These are phyloP conservation scores for Protosalanx chinensis DNA, from an alignment of 2,797 vertebrate species.

Conservation along the genomic window DNA sequence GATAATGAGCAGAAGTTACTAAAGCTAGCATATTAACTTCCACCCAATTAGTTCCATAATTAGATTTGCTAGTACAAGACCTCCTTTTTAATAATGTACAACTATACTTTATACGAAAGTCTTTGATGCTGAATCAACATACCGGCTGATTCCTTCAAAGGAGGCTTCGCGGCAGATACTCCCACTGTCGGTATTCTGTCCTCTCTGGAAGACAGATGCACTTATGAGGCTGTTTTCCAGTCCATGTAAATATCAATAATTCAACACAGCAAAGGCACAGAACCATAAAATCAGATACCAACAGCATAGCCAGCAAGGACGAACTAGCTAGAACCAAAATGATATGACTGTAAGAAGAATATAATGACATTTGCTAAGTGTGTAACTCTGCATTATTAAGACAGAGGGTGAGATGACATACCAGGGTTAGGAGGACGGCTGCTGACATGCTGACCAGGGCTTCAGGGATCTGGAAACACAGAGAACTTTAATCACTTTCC, in stretches of 20 bases:
- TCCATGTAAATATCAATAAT: conserved; percentile 12
- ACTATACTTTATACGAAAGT: not conserved
- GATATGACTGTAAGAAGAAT: too few relatives aligned
- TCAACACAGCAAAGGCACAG: not conserved
- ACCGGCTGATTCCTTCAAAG: conserved; percentile 81
- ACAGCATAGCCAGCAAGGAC: not conserved
- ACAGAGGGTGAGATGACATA: conserved; percentile 52
- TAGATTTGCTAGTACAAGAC: not conserved
- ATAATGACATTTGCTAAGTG: too few relatives aligned
- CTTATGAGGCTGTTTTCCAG: not conserved
- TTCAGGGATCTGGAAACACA: conserved; percentile 73
- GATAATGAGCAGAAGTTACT: not conserved
- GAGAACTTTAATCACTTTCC: not conserved
- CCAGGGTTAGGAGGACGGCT: conserved; percentile 86
- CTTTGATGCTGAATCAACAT: conserved; percentile 52
- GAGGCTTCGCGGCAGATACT: conserved; percentile 77
- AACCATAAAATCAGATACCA: not conserved
- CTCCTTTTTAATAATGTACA: not conserved
- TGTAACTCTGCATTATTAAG: not conserved
- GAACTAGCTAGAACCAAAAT: not conserved
- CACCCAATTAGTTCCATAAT: not conserved
- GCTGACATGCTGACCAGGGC: conserved; percentile 76
- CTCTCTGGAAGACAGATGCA: conserved; percentile 58
- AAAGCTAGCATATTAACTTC: not conserved
- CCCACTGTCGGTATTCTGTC: conserved; percentile 80